phyloP scores from a whole-genome alignment of 2,113 vertebrate species.

The Leucopsar rothschildi region DNA sequence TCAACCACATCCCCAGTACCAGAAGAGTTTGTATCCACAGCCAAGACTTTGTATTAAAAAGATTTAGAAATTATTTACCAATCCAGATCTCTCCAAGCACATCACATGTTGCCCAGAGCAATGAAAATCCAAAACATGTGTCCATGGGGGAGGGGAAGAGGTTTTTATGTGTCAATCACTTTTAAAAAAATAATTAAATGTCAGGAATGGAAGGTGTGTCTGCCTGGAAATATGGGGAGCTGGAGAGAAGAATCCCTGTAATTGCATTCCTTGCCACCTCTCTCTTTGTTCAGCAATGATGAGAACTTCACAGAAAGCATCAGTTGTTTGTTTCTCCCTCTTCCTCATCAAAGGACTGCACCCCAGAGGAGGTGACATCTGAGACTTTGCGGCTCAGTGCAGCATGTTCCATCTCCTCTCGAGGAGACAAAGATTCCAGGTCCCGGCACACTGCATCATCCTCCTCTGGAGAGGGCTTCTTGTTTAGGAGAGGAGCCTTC shows the following conservation, averaged over 20 bases:
- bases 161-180: not conserved
- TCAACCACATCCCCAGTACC: not conserved
- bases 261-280: slow-evolving; percentile 24
- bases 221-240: slow-evolving; percentile 16
- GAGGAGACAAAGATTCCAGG: slow-evolving; percentile 85
- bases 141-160: not conserved
- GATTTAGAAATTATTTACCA: slow-evolving; percentile 40
- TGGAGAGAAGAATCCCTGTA: slow-evolving; percentile 48
- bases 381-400: slow-evolving; percentile 88
- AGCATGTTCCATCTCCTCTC: slow-evolving; percentile 85
- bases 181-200: slow-evolving; percentile 60
- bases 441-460: slow-evolving; percentile 90
- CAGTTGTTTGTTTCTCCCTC: slow-evolving; percentile 84
- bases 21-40: slow-evolving; percentile 24
- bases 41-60: slow-evolving; percentile 38
- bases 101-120: slow-evolving; percentile 44
- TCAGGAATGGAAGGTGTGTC: slow-evolving; percentile 36
- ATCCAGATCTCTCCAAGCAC: slow-evolving; percentile 58
- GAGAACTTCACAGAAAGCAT: slow-evolving; percentile 53
- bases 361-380: slow-evolving; percentile 86
- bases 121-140: not conserved
- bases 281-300: slow-evolving; percentile 32
- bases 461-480: slow-evolving; percentile 79
- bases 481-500: slow-evolving; percentile 84
- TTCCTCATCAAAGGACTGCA: slow-evolving; percentile 89